Percentiles rank a stretch among this genome's conserved stretches.
Evolutionary conservation across 2,797 vertebrate species (phyloP).

Genomic region (Mormyrops boulengeri): DNA sequence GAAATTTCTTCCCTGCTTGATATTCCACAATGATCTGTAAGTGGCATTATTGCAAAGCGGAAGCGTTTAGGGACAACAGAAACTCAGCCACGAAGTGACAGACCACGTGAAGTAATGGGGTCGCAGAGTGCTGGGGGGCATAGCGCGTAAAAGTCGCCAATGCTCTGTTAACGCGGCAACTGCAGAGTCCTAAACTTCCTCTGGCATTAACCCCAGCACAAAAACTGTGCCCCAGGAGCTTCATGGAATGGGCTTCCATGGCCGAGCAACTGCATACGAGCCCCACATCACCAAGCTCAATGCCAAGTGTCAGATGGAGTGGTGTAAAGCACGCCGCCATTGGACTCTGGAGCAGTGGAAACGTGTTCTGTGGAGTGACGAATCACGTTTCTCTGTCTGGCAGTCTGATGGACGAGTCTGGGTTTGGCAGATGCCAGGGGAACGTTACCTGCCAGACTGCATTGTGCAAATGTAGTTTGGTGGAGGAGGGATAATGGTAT

Average conservation of each 20-base stretch:
- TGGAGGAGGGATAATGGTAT: neutral
- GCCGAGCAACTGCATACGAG: neutral
- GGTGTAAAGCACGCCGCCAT: neutral
- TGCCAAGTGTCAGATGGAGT: neutral
- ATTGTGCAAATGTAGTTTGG: neutral
- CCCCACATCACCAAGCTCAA: neutral
- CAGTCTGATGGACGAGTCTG: neutral
- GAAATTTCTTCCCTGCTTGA: neutral
- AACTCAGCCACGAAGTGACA: no score
- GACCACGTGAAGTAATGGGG: no score
- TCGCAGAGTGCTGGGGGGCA: neutral
- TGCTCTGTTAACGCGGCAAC: neutral
- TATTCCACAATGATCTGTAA: neutral
- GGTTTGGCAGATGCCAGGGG: neutral
- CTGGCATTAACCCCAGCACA: neutral
- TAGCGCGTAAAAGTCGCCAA: neutral
- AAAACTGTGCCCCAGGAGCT: neutral
- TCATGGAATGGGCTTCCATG: neutral
- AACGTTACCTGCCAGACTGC: neutral
- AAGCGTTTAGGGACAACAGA: neutral
- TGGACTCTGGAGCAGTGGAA: neutral
- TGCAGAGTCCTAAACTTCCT: neutral
- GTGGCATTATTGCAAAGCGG: neutral
- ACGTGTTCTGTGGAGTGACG: neutral
- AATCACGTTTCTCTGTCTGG: neutral